Evolutionary conservation across 2,888 invertebrate species (phyloP), one percentile per base, ranked within the genome.

Genomic region (Unio pictorum): DNA sequence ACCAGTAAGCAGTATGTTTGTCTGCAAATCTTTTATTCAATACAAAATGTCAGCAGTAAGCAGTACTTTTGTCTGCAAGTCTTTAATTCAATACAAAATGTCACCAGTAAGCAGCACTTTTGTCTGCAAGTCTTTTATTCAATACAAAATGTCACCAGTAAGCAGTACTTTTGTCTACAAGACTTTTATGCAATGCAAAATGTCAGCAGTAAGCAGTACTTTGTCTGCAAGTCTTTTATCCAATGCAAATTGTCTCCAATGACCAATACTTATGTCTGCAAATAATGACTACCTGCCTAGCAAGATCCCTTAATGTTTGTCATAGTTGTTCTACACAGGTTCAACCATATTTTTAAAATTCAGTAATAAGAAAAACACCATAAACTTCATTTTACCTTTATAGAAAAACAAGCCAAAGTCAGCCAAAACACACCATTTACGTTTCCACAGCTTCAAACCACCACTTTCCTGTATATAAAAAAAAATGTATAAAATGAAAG

Each of bases 381-480:
- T 11, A 56, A 23, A 26, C 30, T 18, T 30, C 20, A 17, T 70
- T 74, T 71, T 89, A 95, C 95, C 94, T 93, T 97, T 97, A 90
- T 97, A 97, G 88, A 97, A 96, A 91, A 96, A 97, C 74, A 97
- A 92, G 88, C 96, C 96, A 90, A 95, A 97, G 89, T 97, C 96
- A 55, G 96, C 95, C 69, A 97, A 92, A 59, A 97, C 97, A 91
- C 96, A 97, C 97, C 97, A 97, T 73, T 97, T 93, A 88, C 95
- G 96, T 88, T 96, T 95, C 97, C 97, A 97, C 60, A 96, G 93
- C 93, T 96, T 97, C 4, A 97, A 92, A 11, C 96, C 96, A 86
- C 96, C 96, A 56, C 96, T 96, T 67, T 97, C 97, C 91, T 97
- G 73, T 18, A 74, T 6, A 23, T 6, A 34, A 34, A 45, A 4